Base-by-base conservation (phyloP, 2,797 vertebrate genomes). In the Apodemus agrarius region DNA sequence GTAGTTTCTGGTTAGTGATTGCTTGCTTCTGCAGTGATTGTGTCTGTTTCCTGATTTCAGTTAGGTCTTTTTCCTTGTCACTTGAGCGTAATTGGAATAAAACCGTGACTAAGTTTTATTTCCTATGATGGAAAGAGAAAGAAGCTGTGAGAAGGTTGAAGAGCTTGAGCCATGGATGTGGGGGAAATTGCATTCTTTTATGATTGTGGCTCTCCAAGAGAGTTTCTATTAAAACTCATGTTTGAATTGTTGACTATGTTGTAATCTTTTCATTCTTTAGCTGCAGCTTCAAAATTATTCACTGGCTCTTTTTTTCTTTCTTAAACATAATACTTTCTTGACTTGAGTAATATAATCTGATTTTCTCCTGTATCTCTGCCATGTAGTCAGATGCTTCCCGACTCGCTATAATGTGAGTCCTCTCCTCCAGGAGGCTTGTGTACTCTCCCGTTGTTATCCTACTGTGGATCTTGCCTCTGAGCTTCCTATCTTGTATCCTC, bases 241-340 rank as follows among this genome's bases (percentile, higher is more conserved):
- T 21, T 43, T 57, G 49, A 69, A 17, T 16, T 61, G 74, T 81
- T 87, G 81, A 57, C 85, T 46, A 7, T 88, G 49, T 67, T 22
- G 24, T 85, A 54, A 63, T 95, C 37, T 90, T 93, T 81, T 90
- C 13, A 78, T 90, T 94, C 34, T n/a, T 92, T 21, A n/a, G 76
- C 52, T 96, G 17, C 31, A 88, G 31, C 61, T 95, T 91, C 59
- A 2, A 94, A 97, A 83, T 91, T 91, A 89, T 21, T 84, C 49
- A 59, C 43, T 69, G 63, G 46, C 63, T 59, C 59, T 3, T 31
- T 84, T 63, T 74, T 92, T 61, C 22, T 72, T 93, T 74, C 69
- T 89, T 94, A 82, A 94, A 82, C n/a, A 88, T 16, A 63, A 6
- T 85, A 52, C 19, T 93, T 31, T 67, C 24, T 95, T 81, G 89